phyloP scores from a whole-genome alignment of 2,797 vertebrate species.

The Manis crassicaudata region DNA sequence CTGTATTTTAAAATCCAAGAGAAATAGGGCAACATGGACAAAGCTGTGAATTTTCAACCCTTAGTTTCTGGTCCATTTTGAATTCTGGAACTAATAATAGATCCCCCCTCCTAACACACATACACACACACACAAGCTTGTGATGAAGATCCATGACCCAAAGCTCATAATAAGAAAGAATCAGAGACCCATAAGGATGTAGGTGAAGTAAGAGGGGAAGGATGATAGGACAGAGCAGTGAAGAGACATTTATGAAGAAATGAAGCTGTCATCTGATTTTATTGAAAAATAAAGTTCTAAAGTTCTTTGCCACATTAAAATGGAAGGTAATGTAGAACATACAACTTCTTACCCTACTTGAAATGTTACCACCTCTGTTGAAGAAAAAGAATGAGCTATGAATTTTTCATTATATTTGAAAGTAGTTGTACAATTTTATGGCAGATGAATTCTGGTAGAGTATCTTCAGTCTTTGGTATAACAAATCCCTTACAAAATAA shows the following conservation, averaged over 20 bases:
- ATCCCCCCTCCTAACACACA: neutral
- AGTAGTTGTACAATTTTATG: conserved; percentile 69
- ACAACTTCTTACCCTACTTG: conserved; percentile 31
- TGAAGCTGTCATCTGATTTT: conserved; percentile 17
- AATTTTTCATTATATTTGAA: conserved; percentile 77
- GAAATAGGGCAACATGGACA: neutral
- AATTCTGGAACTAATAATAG: neutral
- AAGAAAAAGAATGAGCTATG: conserved; percentile 46
- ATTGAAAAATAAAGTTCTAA: conserved; percentile 43
- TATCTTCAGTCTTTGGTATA: conserved; percentile 52
- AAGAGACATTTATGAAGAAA: neutral
- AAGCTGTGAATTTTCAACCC: conserved; percentile 27
- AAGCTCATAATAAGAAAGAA: neutral
- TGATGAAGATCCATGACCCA: neutral
- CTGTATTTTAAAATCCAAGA: conserved; percentile 45
- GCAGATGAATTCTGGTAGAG: conserved; percentile 52
- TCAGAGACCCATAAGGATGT: neutral
- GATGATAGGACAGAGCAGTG: neutral
- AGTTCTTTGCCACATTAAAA: conserved; percentile 33
- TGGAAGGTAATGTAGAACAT: neutral
- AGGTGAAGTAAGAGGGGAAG: neutral
- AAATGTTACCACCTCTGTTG: conserved; percentile 50
- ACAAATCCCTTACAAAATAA: conserved; percentile 67
- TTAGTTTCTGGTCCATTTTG: conserved; percentile 9
- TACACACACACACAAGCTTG: neutral